Evolutionary conservation across 2,888 invertebrate genomes (phyloP), one percentile per base, ranked within the genome.

Genomic region (Pristionchus maxplancki): DNA sequence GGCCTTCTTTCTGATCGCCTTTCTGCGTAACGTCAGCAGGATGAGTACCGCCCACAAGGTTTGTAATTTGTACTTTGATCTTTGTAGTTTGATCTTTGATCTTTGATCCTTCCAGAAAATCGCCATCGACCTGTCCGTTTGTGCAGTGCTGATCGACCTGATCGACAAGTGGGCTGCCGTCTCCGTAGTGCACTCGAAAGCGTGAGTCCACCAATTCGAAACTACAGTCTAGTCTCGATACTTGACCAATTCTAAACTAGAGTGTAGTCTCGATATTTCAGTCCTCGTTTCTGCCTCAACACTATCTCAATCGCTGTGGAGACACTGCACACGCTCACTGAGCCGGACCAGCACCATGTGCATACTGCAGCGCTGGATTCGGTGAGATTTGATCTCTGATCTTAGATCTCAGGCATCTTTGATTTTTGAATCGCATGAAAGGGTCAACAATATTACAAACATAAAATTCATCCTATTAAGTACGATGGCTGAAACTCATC

Each of bases 341-440:
- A 71, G 34, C 31, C 31, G 34, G 71, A 71, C 24, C 15, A n/a
- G 20, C 37, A 71, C 37, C 37, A 20, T 17, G 71, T 71, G 17
- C 37, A 71, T 20, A 1, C 3, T 13, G 31, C 31, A 20, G 71
- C 71, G 4, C 34, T 71, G 17, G 71, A 71, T 9, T 37, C 71
- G 37, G 71, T 71, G 28, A 37, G 71, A 9, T 24, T 17, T 17
- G 67, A 34, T 8, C 64, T 67, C 34, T 67, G 67, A 31, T 67
- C 67, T 67, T 28, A n/a, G 62, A 62, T 6, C n/a, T 62, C n/a
- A 4, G 62, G n/a, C n/a, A 28, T 62, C 1, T 62, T 62, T 62
- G 62, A 62, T 62, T n/a, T 62, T 62, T 62, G 58, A 62, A n/a
- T n/a, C n/a, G n/a, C n/a, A n/a, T n/a, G n/a, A 58, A 58, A 58